Conservation (phyloP, 2,797 vertebrate genomes). For the Onychomys leucogaster region DNA sequence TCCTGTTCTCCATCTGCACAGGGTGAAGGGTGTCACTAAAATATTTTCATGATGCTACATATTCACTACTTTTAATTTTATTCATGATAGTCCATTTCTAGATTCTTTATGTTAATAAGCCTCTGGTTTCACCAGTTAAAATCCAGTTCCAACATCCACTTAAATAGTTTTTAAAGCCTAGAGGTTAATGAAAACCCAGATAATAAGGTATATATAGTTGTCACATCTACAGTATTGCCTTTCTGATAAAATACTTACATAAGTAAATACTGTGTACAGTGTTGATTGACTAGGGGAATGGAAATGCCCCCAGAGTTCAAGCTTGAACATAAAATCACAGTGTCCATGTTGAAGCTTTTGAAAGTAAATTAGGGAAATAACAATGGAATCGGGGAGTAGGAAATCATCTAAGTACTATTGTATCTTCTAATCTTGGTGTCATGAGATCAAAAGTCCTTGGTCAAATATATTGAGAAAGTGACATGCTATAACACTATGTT, state of each 20-base stretch:
- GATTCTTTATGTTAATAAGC: constrained; percentile 23
- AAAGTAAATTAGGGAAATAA: background rate
- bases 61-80: constrained; percentile 43
- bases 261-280: background rate
- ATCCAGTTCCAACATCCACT: background rate
- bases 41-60: background rate
- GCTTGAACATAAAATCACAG: background rate
- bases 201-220: background rate
- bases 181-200: background rate
- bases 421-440: background rate
- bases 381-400: background rate
- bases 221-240: background rate
- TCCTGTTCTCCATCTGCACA: background rate
- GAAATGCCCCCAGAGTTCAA: background rate
- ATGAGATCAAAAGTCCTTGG: background rate
- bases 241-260: background rate
- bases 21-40: background rate
- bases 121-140: constrained; percentile 1
- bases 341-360: background rate
- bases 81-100: background rate
- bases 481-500: background rate
- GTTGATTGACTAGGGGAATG: background rate
- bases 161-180: background rate
- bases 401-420: background rate
- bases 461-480: background rate